Percentiles rank a stretch among this genome's conserved stretches.
phyloP scores from a whole-genome alignment of 2,888 invertebrate species.

The Julus scanicus region DNA sequence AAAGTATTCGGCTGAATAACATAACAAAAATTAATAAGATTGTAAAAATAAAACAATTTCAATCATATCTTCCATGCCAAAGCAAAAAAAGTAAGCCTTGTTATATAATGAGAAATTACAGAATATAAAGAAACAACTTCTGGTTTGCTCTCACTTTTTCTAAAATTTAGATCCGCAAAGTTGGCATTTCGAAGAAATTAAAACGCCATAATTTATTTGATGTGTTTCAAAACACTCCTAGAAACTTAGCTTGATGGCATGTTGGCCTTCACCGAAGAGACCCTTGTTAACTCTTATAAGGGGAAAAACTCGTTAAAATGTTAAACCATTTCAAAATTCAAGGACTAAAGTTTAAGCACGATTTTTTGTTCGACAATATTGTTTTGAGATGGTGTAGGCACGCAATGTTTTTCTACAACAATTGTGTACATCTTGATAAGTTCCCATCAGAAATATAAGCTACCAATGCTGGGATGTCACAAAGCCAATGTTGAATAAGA shows the following conservation, averaged over 20 bases:
- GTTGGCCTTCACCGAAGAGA: slow-evolving; percentile 8
- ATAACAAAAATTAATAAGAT: too few relatives aligned
- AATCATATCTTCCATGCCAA: too few relatives aligned
- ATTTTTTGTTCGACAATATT: not conserved
- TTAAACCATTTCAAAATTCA: not conserved
- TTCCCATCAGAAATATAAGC: not conserved
- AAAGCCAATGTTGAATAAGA: not conserved
- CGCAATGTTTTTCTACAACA: not conserved
- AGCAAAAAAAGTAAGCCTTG: too few relatives aligned
- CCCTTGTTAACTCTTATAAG: not conserved
- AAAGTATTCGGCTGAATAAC: too few relatives aligned
- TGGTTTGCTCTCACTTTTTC: too few relatives aligned
- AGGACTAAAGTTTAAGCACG: slow-evolving; percentile 11
- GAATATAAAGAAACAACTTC: too few relatives aligned
- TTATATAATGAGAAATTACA: too few relatives aligned
- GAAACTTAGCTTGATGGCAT: not conserved
- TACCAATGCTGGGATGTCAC: not conserved
- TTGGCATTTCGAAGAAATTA: not conserved
- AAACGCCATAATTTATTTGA: not conserved
- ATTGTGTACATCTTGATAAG: not conserved
- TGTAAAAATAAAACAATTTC: not conserved
- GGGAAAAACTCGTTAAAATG: not conserved
- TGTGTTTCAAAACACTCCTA: not conserved
- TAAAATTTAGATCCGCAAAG: not conserved
- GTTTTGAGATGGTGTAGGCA: not conserved